These are phyloP conservation scores for Anseranas semipalmata DNA, from an alignment of 2,113 vertebrate genomes.

Conservation along the genomic window DNA sequence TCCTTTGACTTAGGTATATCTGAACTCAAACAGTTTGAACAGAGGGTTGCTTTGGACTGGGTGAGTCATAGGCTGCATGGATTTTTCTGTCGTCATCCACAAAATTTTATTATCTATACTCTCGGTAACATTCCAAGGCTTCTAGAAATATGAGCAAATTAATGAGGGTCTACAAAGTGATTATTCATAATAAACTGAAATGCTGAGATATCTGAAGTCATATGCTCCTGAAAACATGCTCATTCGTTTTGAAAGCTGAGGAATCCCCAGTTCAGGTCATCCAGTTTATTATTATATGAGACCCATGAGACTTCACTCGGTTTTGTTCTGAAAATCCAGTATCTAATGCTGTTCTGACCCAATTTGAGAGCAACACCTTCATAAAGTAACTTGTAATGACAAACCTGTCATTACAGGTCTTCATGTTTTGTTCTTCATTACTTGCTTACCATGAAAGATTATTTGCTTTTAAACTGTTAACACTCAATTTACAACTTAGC, in stretches of 20 bases:
- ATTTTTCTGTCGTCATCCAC: neutral
- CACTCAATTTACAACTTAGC: neutral
- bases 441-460: neutral
- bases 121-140: neutral
- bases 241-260: neutral
- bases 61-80: neutral
- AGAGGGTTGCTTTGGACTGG: neutral
- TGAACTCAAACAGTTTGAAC: neutral
- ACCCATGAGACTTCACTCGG: neutral
- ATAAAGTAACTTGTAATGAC: too few relatives aligned
- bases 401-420: too few relatives aligned
- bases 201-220: neutral
- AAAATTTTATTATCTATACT: neutral
- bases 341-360: neutral
- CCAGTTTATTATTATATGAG: neutral
- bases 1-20: neutral
- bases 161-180: neutral
- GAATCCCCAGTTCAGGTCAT: neutral
- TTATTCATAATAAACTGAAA: neutral
- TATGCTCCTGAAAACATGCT: neutral
- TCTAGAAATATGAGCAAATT: neutral
- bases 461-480: neutral
- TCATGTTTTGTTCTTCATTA: too few relatives aligned
- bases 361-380: accelerated
- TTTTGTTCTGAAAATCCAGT: neutral